These are phyloP conservation scores for Oreortyx pictus DNA, from an alignment of 2,797 vertebrate species.

Conservation along the genomic window DNA sequence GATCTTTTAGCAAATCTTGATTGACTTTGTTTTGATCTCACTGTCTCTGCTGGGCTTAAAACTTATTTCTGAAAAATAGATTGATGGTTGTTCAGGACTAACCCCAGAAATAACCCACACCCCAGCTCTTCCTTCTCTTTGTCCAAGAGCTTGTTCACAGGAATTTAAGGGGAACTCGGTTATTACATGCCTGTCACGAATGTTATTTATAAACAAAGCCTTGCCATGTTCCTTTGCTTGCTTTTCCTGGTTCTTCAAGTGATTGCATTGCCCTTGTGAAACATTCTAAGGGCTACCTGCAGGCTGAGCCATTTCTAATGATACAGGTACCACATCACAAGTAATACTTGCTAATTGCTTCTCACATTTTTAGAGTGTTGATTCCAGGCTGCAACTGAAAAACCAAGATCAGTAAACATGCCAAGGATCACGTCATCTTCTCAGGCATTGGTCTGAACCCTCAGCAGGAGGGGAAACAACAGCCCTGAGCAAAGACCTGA, in stretches of 20 bases:
- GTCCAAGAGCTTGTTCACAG: neutral
- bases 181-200: conserved; percentile 21
- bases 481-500: neutral
- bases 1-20: neutral
- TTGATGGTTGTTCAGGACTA: neutral
- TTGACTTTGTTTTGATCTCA: neutral
- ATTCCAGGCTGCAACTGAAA: neutral
- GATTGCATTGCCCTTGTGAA: rapidly evolving
- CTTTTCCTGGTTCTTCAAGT: neutral
- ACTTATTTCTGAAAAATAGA: neutral
- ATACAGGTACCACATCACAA: neutral
- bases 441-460: neutral
- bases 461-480: neutral
- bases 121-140: conserved; percentile 5
- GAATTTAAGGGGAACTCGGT: neutral
- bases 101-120: neutral
- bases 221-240: neutral
- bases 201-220: neutral
- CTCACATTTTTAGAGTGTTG: neutral
- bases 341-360: neutral
- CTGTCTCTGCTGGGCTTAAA: neutral
- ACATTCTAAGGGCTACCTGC: neutral
- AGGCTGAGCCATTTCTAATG: neutral
- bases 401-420: neutral
- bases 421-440: neutral